Percentiles rank a stretch among this genome's conserved stretches.
Conservation (phyloP, 2,797 vertebrate genomes). For the Danio tinwini region DNA sequence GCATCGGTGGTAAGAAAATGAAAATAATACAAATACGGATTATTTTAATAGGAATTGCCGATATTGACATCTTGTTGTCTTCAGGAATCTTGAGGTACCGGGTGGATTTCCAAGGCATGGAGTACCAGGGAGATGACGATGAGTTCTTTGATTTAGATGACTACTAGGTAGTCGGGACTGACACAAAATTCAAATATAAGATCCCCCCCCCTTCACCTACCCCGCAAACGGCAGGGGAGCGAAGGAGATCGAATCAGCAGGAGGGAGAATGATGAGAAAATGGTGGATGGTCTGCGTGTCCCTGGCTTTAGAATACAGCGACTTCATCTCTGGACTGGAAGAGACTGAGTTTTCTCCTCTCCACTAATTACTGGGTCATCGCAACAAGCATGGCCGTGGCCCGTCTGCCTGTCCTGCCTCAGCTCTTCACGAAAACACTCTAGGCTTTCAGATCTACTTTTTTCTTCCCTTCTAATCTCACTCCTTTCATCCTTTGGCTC, state of each 20-base stretch:
- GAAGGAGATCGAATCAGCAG: conserved; percentile 45
- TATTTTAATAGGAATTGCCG: too few relatives aligned
- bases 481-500: conserved; percentile 30
- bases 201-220: conserved; percentile 57
- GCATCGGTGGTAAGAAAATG: conserved; percentile 83
- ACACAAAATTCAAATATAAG: conserved; percentile 43
- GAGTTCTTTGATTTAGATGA: conserved; percentile 94
- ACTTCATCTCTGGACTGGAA: conserved; percentile 55
- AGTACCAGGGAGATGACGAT: conserved; percentile 89
- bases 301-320: conserved; percentile 60
- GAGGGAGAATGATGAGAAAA: conserved; percentile 41
- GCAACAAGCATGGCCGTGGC: conserved; percentile 43
- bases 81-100: conserved; percentile 89
- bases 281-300: conserved; percentile 54
- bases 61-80: neutral
- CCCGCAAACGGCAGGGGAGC: conserved; percentile 48
- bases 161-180: conserved; percentile 90
- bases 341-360: conserved; percentile 48
- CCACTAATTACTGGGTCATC: conserved; percentile 44
- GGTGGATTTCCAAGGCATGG: conserved; percentile 94
- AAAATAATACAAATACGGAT: too few relatives aligned
- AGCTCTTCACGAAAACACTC: conserved; percentile 61
- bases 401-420: conserved; percentile 46
- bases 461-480: conserved; percentile 41
- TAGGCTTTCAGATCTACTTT: conserved; percentile 45